These are phyloP conservation scores for Philhelius pedissequus DNA, from an alignment of 2,888 invertebrate genomes.

Conservation along the genomic window DNA sequence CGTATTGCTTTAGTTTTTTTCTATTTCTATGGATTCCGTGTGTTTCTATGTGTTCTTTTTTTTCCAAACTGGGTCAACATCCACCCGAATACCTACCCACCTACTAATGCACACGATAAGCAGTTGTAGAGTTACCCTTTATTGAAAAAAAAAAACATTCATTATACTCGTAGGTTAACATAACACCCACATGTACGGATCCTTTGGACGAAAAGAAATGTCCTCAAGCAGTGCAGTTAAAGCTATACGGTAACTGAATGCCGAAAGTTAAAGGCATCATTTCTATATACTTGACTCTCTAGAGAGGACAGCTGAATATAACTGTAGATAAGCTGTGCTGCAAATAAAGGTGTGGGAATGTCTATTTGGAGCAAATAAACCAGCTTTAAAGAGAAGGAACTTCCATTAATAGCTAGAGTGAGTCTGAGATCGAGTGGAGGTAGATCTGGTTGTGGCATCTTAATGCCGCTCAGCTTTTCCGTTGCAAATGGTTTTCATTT, in stretches of 20 bases:
- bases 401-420: neutral
- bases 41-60: neutral
- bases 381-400: neutral
- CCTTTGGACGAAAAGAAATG: slow-evolving; percentile 22
- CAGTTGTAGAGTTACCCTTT: neutral
- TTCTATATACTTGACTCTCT: neutral
- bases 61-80: slow-evolving; percentile 44
- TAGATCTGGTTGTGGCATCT: too few relatives aligned
- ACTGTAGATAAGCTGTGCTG: neutral
- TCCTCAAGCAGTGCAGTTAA: slow-evolving; percentile 42
- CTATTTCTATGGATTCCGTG: neutral
- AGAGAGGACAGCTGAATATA: neutral
- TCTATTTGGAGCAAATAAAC: slow-evolving; percentile 15
- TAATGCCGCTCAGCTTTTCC: neutral
- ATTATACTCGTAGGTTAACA: neutral
- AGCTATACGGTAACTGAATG: neutral
- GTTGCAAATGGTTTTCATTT: slow-evolving; percentile 4
- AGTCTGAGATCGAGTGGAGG: neutral
- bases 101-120: slow-evolving; percentile 23
- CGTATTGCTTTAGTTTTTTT: neutral
- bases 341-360: slow-evolving; percentile 10
- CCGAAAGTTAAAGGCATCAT: neutral
- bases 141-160: slow-evolving; percentile 5
- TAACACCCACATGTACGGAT: neutral
- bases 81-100: slow-evolving; percentile 19